Base-by-base conservation (phyloP, 2,888 invertebrate genomes). In the Epiblema foenella region DNA sequence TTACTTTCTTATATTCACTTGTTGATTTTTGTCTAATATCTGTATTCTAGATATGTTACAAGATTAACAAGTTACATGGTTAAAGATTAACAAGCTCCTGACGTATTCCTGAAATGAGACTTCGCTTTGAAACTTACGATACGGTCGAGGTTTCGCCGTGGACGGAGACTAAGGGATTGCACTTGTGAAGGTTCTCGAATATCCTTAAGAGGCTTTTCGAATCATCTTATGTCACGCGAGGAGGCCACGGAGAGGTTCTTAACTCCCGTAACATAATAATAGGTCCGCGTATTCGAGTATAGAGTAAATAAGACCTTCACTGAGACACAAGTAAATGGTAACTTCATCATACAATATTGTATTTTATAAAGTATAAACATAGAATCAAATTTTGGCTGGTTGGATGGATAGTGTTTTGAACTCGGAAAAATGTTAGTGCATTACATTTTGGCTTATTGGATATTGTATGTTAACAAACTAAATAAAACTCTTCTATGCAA, bases 181-280 rank as follows among this genome's bases (percentile, higher is more conserved):
- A 71, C 71, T 71, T 71, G 71, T 67, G 54, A 57, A 71, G 67
- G 56, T 67, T 71, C 67, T 71, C 71, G 62, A 67, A 71, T 71
- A 71, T 67, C 71, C 67, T 66, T 71, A 71, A 71, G 71, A 67
- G 71, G 71, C 66, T 71, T 71, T 71, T 51, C 71, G 71, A 67
- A 71, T 67, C 71, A 71, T 71, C 67, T 71, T 67, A 67, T 71
- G 71, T 71, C 71, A 60, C 71, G 67, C 71, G 66, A 69, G 69
- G 62, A 62, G 67, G 37, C 67, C 51, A 18, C 57, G 51, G 67
- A 71, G 49, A 67, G 60, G 66, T 57, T 62, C 60, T 62, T 67
- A 71, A 67, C 66, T 71, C 71, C 66, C 51, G 67, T 71, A 67
- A 62, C 71, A 71, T 71, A 62, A 71, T 71, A 71, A 71, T 71